phyloP scores from a whole-genome alignment of 2,888 invertebrate species.

The Scaptomyza reducta region DNA sequence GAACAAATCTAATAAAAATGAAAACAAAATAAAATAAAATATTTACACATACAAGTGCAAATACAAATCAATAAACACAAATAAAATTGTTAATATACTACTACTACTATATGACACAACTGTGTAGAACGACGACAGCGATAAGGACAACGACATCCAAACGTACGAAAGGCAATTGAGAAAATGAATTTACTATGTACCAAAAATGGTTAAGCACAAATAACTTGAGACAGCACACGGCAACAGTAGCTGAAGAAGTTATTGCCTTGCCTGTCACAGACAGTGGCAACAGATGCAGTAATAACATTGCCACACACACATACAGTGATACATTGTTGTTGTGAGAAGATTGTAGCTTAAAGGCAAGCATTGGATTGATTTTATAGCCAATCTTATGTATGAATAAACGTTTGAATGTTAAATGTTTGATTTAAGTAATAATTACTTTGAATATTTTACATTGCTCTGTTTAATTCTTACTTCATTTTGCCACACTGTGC shows the following conservation, averaged over 20 bases:
- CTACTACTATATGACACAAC: no score
- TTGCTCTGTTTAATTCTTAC: neutral
- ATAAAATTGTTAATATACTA: slow-evolving; percentile 40
- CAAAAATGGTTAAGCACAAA: slow-evolving; percentile 69
- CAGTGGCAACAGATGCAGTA: neutral
- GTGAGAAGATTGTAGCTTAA: neutral
- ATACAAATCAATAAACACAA: slow-evolving; percentile 72
- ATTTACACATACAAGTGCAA: slow-evolving; percentile 71
- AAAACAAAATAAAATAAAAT: slow-evolving; percentile 73
- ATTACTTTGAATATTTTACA: neutral
- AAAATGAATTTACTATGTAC: slow-evolving; percentile 76
- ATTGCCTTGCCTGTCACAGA: neutral
- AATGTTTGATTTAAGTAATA: neutral
- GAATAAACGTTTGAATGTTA: no score
- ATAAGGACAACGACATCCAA: slow-evolving; percentile 56
- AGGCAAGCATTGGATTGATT: neutral
- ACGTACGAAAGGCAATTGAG: slow-evolving; percentile 67
- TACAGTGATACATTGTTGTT: slow-evolving; percentile 13
- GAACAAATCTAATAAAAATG: slow-evolving; percentile 73
- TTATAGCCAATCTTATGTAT: neutral
- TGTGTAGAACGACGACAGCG: slow-evolving; percentile 31
- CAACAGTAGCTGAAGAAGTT: neutral
- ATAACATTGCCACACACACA: slow-evolving; percentile 12
- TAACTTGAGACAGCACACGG: slow-evolving; percentile 25
- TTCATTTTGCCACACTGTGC: slow-evolving; percentile 18